Evolutionary conservation across 2,888 invertebrate genomes (phyloP).

Genomic region (Ichneumoninae sp.): DNA sequence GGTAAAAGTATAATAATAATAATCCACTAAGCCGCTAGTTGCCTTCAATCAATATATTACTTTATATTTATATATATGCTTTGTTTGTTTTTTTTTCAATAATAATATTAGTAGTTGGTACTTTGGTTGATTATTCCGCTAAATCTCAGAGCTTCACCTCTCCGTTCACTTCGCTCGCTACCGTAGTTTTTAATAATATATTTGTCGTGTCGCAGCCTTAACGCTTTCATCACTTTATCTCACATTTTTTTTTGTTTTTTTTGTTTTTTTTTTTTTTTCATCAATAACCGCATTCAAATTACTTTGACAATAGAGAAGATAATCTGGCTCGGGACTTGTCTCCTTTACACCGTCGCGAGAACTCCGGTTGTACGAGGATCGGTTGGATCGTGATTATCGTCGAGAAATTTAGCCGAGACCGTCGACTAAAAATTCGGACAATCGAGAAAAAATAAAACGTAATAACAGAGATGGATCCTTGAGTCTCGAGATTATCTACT

Average conservation of each 20-base stretch:
- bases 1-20: conserved; percentile 69
- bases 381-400: conserved; percentile 45
- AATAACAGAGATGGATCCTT: conserved; percentile 36
- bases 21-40: conserved; percentile 82
- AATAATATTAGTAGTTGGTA: conserved; percentile 88
- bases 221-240: conserved; percentile 46
- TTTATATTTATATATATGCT: conserved; percentile 86
- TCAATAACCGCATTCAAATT: conserved; percentile 38
- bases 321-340: conserved; percentile 34
- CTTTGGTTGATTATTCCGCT: conserved; percentile 89
- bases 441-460: conserved; percentile 2
- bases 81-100: conserved; percentile 74
- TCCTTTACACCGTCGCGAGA: neutral
- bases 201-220: conserved; percentile 58
- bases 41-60: conserved; percentile 76
- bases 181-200: conserved; percentile 62
- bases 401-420: conserved; percentile 50
- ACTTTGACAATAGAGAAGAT: neutral
- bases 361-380: conserved; percentile 19
- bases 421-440: conserved; percentile 36
- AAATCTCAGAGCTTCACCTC: conserved; percentile 83
- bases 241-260: conserved; percentile 33
- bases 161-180: conserved; percentile 69
- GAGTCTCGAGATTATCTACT: conserved; percentile 57
- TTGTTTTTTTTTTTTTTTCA: conserved; percentile 30